Evolutionary conservation across 2,113 vertebrate genomes (phyloP).

Genomic region (Calonectris borealis): DNA sequence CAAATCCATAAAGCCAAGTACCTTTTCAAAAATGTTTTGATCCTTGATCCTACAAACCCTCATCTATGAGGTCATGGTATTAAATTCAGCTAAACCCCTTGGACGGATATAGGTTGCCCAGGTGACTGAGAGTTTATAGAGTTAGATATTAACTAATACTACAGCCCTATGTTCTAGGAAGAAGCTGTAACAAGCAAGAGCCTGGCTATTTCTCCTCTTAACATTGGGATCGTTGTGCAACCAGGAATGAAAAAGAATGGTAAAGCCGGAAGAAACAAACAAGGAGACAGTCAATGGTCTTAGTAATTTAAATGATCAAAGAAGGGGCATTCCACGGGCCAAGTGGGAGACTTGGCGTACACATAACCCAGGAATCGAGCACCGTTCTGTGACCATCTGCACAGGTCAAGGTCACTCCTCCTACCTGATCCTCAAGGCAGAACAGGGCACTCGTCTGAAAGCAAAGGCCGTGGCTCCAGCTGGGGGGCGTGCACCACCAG

Average conservation of each 20-base stretch:
- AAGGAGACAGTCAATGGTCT: not conserved
- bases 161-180: not conserved
- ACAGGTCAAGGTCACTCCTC: too few species aligned
- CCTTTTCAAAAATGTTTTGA: not conserved
- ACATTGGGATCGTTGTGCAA: not conserved
- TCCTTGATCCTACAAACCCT: not conserved
- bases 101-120: not conserved
- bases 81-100: not conserved
- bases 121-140: not conserved
- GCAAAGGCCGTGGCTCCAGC: too few species aligned
- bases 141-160: not conserved
- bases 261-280: not conserved
- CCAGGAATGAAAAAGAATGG: not conserved
- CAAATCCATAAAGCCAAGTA: not conserved
- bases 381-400: too few species aligned
- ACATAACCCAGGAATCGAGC: too few species aligned
- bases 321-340: too few species aligned
- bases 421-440: too few species aligned
- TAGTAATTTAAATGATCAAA: not conserved
- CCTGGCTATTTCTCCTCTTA: not conserved
- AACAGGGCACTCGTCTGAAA: too few species aligned
- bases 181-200: not conserved
- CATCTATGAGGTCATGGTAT: not conserved
- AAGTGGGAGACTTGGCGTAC: too few species aligned
- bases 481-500: too few species aligned